Evolutionary conservation across 2,797 vertebrate genomes (phyloP).

Genomic region (Lithobates sylvaticus): DNA sequence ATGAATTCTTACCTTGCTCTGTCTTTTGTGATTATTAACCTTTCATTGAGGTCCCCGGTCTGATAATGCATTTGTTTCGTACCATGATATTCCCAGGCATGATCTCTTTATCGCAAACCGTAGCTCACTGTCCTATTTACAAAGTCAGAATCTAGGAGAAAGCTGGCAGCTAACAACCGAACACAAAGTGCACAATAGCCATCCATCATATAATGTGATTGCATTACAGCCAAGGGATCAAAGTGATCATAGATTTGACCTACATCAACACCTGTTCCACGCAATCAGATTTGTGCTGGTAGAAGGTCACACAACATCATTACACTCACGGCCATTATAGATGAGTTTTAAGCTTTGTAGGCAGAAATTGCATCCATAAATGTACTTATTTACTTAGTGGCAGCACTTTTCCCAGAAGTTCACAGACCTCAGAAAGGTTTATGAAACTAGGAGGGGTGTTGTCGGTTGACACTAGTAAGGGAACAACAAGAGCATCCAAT

Average conservation of each 20-base stretch:
- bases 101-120: constrained; percentile 11
- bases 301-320: constrained; percentile 60
- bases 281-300: constrained; percentile 58
- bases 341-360: constrained; percentile 47
- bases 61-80: background rate
- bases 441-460: constrained; percentile 22
- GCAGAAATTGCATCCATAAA: constrained; percentile 50
- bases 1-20: background rate
- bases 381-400: constrained; percentile 55
- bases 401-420: constrained; percentile 18
- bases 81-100: constrained; percentile 19
- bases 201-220: constrained; percentile 60
- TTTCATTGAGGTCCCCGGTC: background rate
- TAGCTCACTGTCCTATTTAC: constrained; percentile 1
- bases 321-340: constrained; percentile 47
- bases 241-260: constrained; percentile 53
- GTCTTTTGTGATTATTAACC: background rate
- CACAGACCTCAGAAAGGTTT: constrained; percentile 24
- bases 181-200: constrained; percentile 14
- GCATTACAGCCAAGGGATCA: constrained; percentile 54
- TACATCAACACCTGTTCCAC: constrained; percentile 59
- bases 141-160: constrained; percentile 10
- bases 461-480: constrained; percentile 11
- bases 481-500: background rate
- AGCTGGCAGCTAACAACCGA: constrained; percentile 5